These are phyloP conservation scores for Tenebrosternarchus preto DNA, from an alignment of 2,113 vertebrate genomes.

Conservation along the genomic window DNA sequence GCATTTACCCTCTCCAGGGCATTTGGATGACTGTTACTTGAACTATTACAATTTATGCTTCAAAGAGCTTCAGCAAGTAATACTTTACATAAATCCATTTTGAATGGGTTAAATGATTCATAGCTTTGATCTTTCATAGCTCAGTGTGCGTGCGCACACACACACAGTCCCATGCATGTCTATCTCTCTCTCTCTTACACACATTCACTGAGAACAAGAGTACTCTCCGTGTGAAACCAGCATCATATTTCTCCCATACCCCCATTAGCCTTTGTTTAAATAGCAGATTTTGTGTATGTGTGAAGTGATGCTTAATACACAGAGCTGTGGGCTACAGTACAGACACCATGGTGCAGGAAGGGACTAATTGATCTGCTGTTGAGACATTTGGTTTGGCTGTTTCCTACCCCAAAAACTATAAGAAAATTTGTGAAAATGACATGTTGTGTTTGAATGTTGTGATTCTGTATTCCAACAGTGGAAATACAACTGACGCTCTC, in stretches of 20 bases:
- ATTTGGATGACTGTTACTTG: neutral
- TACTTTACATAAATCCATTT: slow-evolving; percentile 9
- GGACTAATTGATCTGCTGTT: neutral
- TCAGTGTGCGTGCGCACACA: neutral
- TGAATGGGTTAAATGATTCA: slow-evolving; percentile 17
- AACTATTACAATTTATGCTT: slow-evolving; percentile 17
- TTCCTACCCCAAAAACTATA: too few species aligned
- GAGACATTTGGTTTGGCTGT: neutral
- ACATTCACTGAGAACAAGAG: neutral
- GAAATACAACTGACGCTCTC: slow-evolving; percentile 11
- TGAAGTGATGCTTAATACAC: neutral
- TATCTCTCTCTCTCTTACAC: too few species aligned
- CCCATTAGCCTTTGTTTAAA: neutral
- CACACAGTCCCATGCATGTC: too few species aligned
- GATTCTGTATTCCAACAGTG: slow-evolving; percentile 10
- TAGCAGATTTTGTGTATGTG: neutral
- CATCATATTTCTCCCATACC: neutral
- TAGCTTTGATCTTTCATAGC: slow-evolving; percentile 19
- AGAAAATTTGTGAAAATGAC: too few species aligned
- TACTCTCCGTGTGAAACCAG: neutral
- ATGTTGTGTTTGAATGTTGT: too few species aligned
- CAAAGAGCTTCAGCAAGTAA: slow-evolving; percentile 11
- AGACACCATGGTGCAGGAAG: neutral
- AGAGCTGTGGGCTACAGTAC: neutral
- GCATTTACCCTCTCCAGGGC: neutral